Percentiles rank a stretch among this genome's conserved stretches.
phyloP scores from a whole-genome alignment of 2,113 vertebrate genomes.

The Prunella fulvescens region DNA sequence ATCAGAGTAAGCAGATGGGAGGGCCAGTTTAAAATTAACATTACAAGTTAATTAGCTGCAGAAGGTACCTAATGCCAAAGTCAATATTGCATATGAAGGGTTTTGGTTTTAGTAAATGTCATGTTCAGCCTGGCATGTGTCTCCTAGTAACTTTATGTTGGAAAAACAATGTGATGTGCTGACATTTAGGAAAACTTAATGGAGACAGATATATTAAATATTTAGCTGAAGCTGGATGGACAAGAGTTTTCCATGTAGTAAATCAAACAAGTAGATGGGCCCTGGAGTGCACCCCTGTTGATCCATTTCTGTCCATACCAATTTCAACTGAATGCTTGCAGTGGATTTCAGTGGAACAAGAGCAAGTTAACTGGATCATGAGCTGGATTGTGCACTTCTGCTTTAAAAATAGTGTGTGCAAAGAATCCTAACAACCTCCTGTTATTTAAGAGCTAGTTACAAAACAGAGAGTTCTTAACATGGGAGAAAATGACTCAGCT shows the following conservation, averaged over 20 bases:
- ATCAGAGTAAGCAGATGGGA: background rate
- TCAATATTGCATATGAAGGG: background rate
- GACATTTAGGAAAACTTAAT: background rate
- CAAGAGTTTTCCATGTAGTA: background rate
- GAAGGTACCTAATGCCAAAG: background rate
- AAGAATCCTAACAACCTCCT: background rate
- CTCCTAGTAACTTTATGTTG: background rate
- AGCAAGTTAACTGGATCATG: background rate
- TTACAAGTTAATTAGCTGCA: background rate
- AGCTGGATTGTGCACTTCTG: background rate
- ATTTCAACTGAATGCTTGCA: background rate
- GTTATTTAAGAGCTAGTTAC: background rate
- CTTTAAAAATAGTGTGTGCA: background rate
- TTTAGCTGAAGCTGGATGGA: background rate
- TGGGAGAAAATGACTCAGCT: slow-evolving; percentile 10
- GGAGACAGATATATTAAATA: background rate
- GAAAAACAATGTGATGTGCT: background rate
- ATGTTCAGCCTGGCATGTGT: background rate
- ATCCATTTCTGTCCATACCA: background rate
- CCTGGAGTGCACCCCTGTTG: background rate
- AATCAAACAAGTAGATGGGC: background rate
- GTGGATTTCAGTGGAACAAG: background rate
- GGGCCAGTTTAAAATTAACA: background rate
- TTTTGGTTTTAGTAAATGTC: background rate
- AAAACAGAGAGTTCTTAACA: slow-evolving; percentile 11